Percentiles rank a stretch among this genome's conserved stretches.
phyloP scores from a whole-genome alignment of 2,888 invertebrate genomes.

The Trichogramma evanescens region DNA sequence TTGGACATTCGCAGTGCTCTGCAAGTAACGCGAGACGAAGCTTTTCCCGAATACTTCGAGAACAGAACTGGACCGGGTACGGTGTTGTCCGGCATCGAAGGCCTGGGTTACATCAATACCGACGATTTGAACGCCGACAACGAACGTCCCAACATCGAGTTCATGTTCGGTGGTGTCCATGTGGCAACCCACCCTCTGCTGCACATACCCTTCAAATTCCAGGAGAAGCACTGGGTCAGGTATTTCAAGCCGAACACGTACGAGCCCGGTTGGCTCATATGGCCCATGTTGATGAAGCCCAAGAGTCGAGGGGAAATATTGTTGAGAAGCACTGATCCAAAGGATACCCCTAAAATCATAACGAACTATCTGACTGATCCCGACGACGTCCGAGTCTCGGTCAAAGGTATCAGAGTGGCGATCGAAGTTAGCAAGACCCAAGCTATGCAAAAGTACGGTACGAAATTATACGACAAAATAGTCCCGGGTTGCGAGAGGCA shows the following conservation, averaged over 20 bases:
- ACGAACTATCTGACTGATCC: constrained; percentile 62
- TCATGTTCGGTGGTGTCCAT: constrained; percentile 59
- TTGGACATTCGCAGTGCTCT: neutral
- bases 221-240: constrained; percentile 53
- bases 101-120: constrained; percentile 40
- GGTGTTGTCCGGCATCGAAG: constrained; percentile 63
- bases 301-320: constrained; percentile 58
- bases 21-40: constrained; percentile 1
- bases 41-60: constrained; percentile 49
- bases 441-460: constrained; percentile 54
- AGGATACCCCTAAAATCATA: constrained; percentile 56
- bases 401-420: constrained; percentile 54
- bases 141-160: constrained; percentile 63
- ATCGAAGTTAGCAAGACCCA: constrained; percentile 52
- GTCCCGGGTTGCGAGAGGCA: constrained; percentile 52
- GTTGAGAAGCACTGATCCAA: constrained; percentile 56
- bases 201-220: constrained; percentile 48
- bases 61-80: constrained; percentile 54
- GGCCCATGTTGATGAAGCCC: constrained; percentile 55
- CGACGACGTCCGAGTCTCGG: constrained; percentile 53
- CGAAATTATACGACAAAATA: constrained; percentile 49
- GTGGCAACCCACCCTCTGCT: constrained; percentile 47
- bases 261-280: constrained; percentile 34
- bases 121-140: constrained; percentile 42
- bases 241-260: constrained; percentile 54